Evolutionary conservation across 2,888 invertebrate genomes (phyloP).

Genomic region (Leucophora obtusa): DNA sequence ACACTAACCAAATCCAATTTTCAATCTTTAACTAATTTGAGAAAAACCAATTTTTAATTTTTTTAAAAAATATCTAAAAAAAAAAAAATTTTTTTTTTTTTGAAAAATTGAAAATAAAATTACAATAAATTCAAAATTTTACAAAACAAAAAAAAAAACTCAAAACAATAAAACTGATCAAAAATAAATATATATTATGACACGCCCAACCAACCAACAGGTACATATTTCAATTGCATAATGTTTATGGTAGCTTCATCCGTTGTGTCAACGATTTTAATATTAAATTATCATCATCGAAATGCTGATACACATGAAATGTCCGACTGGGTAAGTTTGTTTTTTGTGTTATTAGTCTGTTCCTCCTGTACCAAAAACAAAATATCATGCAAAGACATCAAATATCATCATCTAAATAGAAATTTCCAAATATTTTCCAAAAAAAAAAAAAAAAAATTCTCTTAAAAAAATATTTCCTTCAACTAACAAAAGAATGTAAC

Average conservation of each 20-base stretch:
- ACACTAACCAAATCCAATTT: slow-evolving; percentile 8
- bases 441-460: not conserved
- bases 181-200: slow-evolving; percentile 65
- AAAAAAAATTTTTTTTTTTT: slow-evolving; percentile 32
- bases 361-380: slow-evolving; percentile 26
- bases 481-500: slow-evolving; percentile 19
- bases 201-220: slow-evolving; percentile 81
- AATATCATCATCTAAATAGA: slow-evolving; percentile 4
- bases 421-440: not conserved
- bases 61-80: slow-evolving; percentile 4
- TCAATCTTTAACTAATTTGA: slow-evolving; percentile 7
- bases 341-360: slow-evolving; percentile 54
- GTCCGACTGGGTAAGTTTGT: slow-evolving; percentile 93
- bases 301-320: slow-evolving; percentile 98
- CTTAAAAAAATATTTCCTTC: slow-evolving; percentile 13
- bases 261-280: slow-evolving; percentile 97
- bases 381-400: slow-evolving; percentile 23
- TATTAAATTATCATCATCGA: slow-evolving; percentile 98
- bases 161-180: slow-evolving; percentile 52
- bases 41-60: slow-evolving; percentile 14
- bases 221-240: slow-evolving; percentile 99
- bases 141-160: slow-evolving; percentile 38
- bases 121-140: slow-evolving; percentile 36
- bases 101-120: slow-evolving; percentile 22
- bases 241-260: slow-evolving; percentile 99